Evolutionary conservation across 2,113 vertebrate genomes (phyloP).

Genomic region (Strix uralensis): DNA sequence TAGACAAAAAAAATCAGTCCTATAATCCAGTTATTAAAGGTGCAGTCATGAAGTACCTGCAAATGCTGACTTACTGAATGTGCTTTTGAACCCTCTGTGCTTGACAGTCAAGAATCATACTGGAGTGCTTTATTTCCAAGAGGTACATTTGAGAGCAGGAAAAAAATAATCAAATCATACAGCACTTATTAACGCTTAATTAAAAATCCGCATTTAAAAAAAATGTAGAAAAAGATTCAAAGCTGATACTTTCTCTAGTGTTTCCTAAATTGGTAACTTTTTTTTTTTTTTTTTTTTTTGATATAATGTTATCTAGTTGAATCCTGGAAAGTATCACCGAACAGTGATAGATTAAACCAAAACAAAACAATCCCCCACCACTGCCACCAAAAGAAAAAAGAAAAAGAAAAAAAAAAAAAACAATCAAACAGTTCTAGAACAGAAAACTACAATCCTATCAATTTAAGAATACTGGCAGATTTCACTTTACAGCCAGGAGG

Average conservation of each 20-base stretch:
- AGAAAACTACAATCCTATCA: not conserved
- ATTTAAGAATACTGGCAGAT: not conserved
- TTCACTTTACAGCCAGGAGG: not conserved
- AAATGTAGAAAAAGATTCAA: not conserved
- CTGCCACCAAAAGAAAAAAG: rapidly evolving
- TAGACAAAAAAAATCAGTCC: not conserved
- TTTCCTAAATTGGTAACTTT: not conserved
- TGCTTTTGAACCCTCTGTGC: not conserved
- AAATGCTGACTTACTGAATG: not conserved
- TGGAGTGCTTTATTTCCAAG: not conserved
- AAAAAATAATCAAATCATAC: not conserved
- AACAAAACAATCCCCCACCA: not conserved
- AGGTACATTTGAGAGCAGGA: not conserved
- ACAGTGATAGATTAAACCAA: not conserved
- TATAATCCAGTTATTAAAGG: not conserved
- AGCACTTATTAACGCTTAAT: not conserved
- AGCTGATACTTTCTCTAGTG: not conserved
- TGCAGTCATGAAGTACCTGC: not conserved
- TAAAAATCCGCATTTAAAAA: not conserved
- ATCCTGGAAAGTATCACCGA: not conserved
- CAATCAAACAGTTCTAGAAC: not conserved
- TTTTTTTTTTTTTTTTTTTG: not conserved
- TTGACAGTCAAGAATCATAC: not conserved
- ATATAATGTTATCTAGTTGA: not conserved
- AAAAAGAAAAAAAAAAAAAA: not conserved